Percentiles rank a stretch among this genome's conserved stretches.
These are phyloP conservation scores for Zaprionus obscuricornis DNA, from an alignment of 2,888 invertebrate genomes.

Conservation along the genomic window DNA sequence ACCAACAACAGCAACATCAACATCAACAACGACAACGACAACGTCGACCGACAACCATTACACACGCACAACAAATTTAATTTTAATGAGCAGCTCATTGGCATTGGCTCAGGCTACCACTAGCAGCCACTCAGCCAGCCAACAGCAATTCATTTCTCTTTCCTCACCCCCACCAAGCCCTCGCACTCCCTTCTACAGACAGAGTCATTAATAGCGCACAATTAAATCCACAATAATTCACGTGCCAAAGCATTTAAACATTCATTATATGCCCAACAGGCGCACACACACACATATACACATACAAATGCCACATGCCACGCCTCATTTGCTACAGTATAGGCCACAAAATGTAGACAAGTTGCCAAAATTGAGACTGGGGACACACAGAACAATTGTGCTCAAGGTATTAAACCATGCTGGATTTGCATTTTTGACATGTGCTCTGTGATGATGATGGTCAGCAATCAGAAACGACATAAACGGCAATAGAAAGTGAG, in stretches of 20 bases:
- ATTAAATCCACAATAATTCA: constrained; percentile 73
- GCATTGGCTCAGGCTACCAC: constrained; percentile 35
- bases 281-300: constrained; percentile 1
- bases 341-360: too few species aligned
- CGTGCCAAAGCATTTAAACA: constrained; percentile 58
- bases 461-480: background rate
- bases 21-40: constrained; percentile 26
- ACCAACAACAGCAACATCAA: constrained; percentile 12
- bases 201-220: constrained; percentile 63
- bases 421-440: constrained; percentile 69
- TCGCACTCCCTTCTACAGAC: constrained; percentile 20
- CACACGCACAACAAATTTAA: constrained; percentile 61
- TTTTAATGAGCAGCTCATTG: constrained; percentile 69
- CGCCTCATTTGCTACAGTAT: background rate
- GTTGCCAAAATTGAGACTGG: constrained; percentile 15
- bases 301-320: background rate
- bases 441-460: constrained; percentile 9
- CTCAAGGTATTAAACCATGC: constrained; percentile 59
- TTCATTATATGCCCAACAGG: constrained; percentile 54
- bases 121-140: background rate
- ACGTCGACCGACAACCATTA: constrained; percentile 4
- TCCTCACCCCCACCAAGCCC: constrained; percentile 2
- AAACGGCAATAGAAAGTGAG: background rate
- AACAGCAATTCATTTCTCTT: too few species aligned
- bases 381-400: constrained; percentile 23